These are phyloP conservation scores for Nematostella vectensis DNA, from an alignment of 92 coral and sea anemone species.

Conservation along the genomic window DNA sequence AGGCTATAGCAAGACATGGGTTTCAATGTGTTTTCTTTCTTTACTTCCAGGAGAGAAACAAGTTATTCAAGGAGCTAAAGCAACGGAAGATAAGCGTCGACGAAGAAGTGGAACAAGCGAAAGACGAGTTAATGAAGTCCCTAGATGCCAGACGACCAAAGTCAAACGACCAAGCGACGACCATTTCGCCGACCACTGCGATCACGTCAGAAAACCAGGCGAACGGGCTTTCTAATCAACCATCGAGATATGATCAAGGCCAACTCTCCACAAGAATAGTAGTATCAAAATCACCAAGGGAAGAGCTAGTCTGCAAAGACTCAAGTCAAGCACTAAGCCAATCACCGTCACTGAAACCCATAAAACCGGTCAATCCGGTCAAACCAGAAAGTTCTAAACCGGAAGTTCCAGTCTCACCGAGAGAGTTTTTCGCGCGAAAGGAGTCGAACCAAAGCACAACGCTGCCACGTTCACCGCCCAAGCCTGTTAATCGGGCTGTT, in stretches of 20 bases:
- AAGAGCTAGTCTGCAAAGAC: background rate
- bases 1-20: too few species aligned
- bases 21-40: too few species aligned
- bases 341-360: conserved; percentile 6
- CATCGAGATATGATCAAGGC: background rate
- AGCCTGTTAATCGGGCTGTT: background rate
- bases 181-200: background rate
- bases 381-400: background rate
- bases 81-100: conserved; percentile 37
- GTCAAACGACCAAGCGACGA: background rate
- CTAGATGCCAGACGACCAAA: conserved; percentile 26
- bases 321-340: background rate
- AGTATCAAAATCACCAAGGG: too few species aligned
- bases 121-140: conserved; percentile 42
- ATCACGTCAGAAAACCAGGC: background rate
- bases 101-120: conserved; percentile 23
- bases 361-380: background rate
- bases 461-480: conserved; percentile 1
- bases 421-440: background rate
- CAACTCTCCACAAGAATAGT: background rate
- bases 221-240: background rate
- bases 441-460: background rate
- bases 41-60: conserved; percentile 36
- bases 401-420: conserved; percentile 1
- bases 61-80: conserved; percentile 20